Conservation (phyloP, 2,797 vertebrate genomes). For the Melopsittacus undulatus region DNA sequence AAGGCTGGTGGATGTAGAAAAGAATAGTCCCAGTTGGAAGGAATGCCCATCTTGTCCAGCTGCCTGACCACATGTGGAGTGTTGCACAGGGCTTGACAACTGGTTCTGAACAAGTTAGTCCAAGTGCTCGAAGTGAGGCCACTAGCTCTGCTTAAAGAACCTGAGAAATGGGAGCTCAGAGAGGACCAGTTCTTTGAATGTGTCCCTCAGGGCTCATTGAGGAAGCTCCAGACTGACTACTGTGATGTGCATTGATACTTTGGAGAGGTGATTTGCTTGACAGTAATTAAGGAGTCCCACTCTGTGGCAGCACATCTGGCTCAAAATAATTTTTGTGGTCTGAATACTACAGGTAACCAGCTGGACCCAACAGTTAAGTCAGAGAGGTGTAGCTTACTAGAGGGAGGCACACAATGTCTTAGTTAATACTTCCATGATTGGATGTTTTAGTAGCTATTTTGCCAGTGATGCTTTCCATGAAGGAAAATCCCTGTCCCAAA, state of each 20-base stretch:
- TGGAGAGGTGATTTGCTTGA: not conserved
- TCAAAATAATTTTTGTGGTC: not conserved
- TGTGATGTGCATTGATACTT: not conserved
- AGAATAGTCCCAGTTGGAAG: not conserved
- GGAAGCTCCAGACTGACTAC: not conserved
- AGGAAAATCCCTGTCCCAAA: not conserved
- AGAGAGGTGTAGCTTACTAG: not conserved
- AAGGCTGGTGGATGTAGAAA: not conserved
- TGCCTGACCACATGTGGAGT: not conserved
- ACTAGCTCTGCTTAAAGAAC: not conserved
- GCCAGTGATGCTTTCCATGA: not conserved
- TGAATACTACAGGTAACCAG: not conserved
- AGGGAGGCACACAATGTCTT: not conserved
- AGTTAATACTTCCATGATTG: not conserved
- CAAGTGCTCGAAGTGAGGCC: rapidly evolving
- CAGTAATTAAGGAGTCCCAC: not conserved
- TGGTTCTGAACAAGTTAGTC: not conserved
- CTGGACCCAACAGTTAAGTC: too few relatives aligned
- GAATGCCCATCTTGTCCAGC: not conserved
- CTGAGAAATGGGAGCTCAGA: not conserved
- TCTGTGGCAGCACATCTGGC: not conserved
- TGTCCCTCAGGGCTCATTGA: not conserved
- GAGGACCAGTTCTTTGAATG: rapidly evolving
- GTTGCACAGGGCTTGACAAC: not conserved
- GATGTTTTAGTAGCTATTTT: not conserved